phyloP scores from a whole-genome alignment of 2,888 invertebrate species.

The Pycnomerus fuliginosus region DNA sequence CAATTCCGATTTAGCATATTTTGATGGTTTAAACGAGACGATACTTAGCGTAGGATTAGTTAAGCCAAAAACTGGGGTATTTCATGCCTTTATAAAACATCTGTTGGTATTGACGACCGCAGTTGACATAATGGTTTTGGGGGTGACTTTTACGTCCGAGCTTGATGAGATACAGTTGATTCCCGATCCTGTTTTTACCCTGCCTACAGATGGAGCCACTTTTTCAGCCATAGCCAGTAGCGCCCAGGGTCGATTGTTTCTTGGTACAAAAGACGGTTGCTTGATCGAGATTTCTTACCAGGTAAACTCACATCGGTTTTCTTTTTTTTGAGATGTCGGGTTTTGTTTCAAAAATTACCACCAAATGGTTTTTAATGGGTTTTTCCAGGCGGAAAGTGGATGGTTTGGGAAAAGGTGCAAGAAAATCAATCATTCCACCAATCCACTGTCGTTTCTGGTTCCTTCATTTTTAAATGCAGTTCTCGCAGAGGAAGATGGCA shows the following conservation, averaged over 20 bases:
- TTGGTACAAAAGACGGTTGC: slow-evolving; percentile 92
- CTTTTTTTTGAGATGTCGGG: background rate
- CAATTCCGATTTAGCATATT: slow-evolving; percentile 93
- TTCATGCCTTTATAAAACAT: slow-evolving; percentile 87
- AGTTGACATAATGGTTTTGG: slow-evolving; percentile 88
- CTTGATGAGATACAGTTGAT: slow-evolving; percentile 83
- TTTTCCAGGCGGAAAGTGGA: slow-evolving; percentile 70
- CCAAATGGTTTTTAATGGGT: slow-evolving; percentile 6
- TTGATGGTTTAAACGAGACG: slow-evolving; percentile 91
- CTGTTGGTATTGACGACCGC: slow-evolving; percentile 92
- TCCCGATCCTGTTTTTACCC: slow-evolving; percentile 90
- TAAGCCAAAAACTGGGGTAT: slow-evolving; percentile 84
- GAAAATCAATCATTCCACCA: slow-evolving; percentile 92
- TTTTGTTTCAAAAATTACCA: background rate
- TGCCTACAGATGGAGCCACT: slow-evolving; percentile 86
- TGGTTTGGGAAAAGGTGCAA: slow-evolving; percentile 96
- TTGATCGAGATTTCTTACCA: slow-evolving; percentile 94
- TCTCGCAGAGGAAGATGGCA: slow-evolving; percentile 84
- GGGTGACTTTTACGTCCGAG: slow-evolving; percentile 62
- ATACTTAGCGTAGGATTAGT: slow-evolving; percentile 92
- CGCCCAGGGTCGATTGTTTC: slow-evolving; percentile 83
- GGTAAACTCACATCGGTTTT: slow-evolving; percentile 55
- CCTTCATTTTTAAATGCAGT: slow-evolving; percentile 86
- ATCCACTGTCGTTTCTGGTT: slow-evolving; percentile 81
- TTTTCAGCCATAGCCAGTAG: slow-evolving; percentile 83